phyloP scores from a whole-genome alignment of 2,113 vertebrate genomes.

The Morone chrysops region DNA sequence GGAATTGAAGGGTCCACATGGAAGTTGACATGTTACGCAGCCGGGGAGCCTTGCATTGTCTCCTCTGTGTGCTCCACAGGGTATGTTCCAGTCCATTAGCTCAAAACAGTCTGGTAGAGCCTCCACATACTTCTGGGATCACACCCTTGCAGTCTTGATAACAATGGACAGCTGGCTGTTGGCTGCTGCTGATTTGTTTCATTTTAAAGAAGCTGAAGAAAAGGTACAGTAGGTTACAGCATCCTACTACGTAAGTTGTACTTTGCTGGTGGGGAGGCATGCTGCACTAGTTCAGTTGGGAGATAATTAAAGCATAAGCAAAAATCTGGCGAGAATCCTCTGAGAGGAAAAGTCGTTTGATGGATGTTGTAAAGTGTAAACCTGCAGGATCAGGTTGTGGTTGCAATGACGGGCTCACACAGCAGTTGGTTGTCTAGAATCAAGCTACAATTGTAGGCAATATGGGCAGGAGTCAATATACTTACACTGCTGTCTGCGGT shows the following conservation, averaged over 20 bases:
- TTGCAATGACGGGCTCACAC: constrained; percentile 4
- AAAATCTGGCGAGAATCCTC: constrained; percentile 10
- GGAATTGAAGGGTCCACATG: constrained; percentile 21
- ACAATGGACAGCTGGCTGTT: constrained; percentile 34
- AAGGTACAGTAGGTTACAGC: constrained; percentile 2
- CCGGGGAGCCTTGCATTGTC: constrained; percentile 26
- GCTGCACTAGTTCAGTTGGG: constrained; percentile 26
- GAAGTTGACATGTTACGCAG: constrained; percentile 40
- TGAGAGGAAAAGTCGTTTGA: constrained; percentile 32
- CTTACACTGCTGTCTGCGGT: background rate
- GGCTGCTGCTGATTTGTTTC: constrained; percentile 5
- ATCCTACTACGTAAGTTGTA: background rate
- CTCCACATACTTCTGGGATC: constrained; percentile 23
- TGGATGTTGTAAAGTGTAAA: constrained; percentile 22
- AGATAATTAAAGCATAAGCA: constrained; percentile 53
- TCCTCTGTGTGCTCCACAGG: constrained; percentile 22
- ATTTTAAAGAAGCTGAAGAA: constrained; percentile 21
- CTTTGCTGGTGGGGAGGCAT: background rate
- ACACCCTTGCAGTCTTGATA: constrained; percentile 3
- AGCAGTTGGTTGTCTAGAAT: constrained; percentile 41
- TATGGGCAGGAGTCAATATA: constrained; percentile 35
- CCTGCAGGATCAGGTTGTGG: constrained; percentile 7
- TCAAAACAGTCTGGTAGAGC: constrained; percentile 39
- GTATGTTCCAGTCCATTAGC: constrained; percentile 43
- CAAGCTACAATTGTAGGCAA: constrained; percentile 20